A percentile compares a stretch with the other conserved stretches of the same genome.
Evolutionary conservation across 2,888 invertebrate species (phyloP).

Genomic region (Perizoma affinitatum): DNA sequence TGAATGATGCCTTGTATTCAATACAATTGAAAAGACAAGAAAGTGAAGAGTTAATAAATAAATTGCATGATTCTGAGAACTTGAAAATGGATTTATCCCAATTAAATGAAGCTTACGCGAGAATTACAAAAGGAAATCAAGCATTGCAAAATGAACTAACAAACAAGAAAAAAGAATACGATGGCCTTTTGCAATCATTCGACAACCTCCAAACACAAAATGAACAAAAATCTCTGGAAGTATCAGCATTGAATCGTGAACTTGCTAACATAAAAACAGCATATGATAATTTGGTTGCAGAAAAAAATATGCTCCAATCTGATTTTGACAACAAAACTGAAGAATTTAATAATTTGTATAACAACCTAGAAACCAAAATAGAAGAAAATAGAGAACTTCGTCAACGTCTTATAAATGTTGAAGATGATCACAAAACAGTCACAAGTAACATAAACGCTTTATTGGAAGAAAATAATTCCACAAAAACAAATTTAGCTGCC

Average conservation of each 20-base stretch:
- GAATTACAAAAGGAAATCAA: slow-evolving; percentile 50
- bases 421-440: slow-evolving; percentile 43
- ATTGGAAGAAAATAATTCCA: slow-evolving; percentile 52
- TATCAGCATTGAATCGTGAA: slow-evolving; percentile 45
- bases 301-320: slow-evolving; percentile 50
- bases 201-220: slow-evolving; percentile 24
- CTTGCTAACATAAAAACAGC: slow-evolving; percentile 43
- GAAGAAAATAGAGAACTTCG: slow-evolving; percentile 56
- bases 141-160: slow-evolving; percentile 46
- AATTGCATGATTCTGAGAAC: slow-evolving; percentile 47
- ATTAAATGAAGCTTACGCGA: slow-evolving; percentile 46
- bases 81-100: slow-evolving; percentile 49
- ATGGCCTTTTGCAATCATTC: slow-evolving; percentile 29
- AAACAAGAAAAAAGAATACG: slow-evolving; percentile 47
- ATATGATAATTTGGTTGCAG: slow-evolving; percentile 44
- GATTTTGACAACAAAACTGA: slow-evolving; percentile 51
- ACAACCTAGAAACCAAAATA: slow-evolving; percentile 53
- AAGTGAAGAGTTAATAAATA: slow-evolving; percentile 50
- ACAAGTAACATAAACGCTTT: slow-evolving; percentile 47
- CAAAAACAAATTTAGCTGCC: slow-evolving; percentile 46
- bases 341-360: slow-evolving; percentile 52
- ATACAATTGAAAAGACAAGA: slow-evolving; percentile 53
- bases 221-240: slow-evolving; percentile 38
- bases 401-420: slow-evolving; percentile 47
- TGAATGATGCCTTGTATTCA: slow-evolving; percentile 49